Evolutionary conservation across 2,888 invertebrate species (phyloP).

Genomic region (Agrotis clavis): DNA sequence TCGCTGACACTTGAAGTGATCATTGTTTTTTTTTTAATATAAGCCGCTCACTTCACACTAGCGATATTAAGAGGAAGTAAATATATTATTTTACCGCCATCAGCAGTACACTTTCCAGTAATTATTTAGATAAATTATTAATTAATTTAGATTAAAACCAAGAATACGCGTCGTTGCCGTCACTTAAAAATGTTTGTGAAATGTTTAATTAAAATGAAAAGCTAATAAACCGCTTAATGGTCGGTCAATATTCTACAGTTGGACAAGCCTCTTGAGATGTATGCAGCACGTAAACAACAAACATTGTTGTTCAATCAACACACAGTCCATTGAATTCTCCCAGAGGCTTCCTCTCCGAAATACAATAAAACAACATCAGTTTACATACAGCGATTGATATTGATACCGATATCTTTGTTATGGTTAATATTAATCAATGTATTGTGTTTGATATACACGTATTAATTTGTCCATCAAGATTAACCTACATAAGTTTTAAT

Average conservation of each 20-base stretch:
- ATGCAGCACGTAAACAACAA: background rate
- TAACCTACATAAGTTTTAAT: background rate
- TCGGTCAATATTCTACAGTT: too few relatives aligned
- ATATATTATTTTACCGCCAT: too few relatives aligned
- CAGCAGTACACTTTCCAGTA: background rate
- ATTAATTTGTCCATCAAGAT: background rate
- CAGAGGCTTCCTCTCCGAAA: background rate
- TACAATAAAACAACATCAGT: background rate
- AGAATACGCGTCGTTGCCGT: background rate
- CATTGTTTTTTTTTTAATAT: constrained; percentile 54
- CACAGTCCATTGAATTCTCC: background rate
- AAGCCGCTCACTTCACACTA: background rate
- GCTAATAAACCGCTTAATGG: background rate
- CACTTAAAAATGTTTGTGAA: background rate
- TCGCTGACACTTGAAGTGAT: constrained; percentile 63
- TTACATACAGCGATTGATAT: background rate
- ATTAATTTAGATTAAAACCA: too few relatives aligned
- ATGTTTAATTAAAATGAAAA: background rate
- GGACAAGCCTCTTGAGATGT: too few relatives aligned
- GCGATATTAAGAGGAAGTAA: background rate
- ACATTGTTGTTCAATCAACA: background rate
- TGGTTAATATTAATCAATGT: background rate
- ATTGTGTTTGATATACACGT: background rate
- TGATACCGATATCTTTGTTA: background rate
- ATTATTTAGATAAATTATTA: background rate